Base-by-base conservation (phyloP, 92 coral and sea anemone genomes). In the Porites cylindrica region DNA sequence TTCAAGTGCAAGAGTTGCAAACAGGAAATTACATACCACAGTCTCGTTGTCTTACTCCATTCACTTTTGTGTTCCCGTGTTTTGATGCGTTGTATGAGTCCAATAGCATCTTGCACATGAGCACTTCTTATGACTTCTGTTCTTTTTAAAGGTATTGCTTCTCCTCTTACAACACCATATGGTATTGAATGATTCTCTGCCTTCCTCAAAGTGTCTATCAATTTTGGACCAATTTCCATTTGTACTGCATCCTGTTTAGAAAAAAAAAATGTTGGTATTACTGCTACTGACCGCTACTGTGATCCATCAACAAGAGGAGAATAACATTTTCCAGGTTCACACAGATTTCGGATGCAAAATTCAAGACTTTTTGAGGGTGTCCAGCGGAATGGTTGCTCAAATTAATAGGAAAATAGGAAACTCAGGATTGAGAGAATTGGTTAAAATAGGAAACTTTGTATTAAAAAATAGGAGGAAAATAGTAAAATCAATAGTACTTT, bases 101-200 rank as follows among this genome's bases (percentile, higher is more conserved):
- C 90, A 83, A 71, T 75, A 19, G 84, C 91, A 52, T 90, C 93
- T 14, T 93, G 80, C 9, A 90, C 96, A 86, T 95, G 62, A 18
- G 81, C 65, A 76, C 97, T 93, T 52, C 66, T 79, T 8, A 97
- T 82, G 9, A 78, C 86, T 80, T 88, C 89, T 10, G 80, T 82
- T 14, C 76, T 60, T 59, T 92, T 88, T 21, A 92, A 54, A 1
- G 99, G 96, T 72, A 79, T 80, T 20, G 96, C 95, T 82, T 93
- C 95, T 60, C 99, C 99, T 70, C 92, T 86, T 14, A 97, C 85
- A 16, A 92, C 96, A 50, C 90, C 98, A 91, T 97, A 97, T 24
- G 96, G 94, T 75, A 97, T 75, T 21, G 89, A 83, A 52, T 82
- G 81, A 62, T 87, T 91, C 19, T 91, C 90, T 24, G 94, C 75